A percentile compares a stretch with the other conserved stretches of the same genome.
These are phyloP conservation scores for Solen grandis DNA, from an alignment of 1,140 invertebrate genomes.

Conservation along the genomic window DNA sequence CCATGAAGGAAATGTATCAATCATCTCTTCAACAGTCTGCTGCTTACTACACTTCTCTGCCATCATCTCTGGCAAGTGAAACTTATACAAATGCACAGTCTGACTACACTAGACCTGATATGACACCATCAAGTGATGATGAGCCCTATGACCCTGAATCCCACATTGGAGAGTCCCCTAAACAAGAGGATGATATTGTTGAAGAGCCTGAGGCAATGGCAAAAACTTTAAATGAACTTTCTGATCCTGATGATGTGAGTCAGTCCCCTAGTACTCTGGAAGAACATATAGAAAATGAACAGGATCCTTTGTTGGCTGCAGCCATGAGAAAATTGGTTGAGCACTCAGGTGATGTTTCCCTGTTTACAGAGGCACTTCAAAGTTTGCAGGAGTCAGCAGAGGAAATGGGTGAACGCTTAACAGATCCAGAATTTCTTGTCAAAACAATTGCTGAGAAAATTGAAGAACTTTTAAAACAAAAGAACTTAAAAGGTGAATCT, in stretches of 20 bases:
- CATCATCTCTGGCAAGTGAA: no score
- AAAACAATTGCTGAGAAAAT: conserved; percentile 55
- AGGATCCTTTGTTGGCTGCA: conserved; percentile 30
- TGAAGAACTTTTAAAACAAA: conserved; percentile 16
- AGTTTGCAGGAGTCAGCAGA: conserved; percentile 43
- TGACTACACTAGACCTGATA: no score
- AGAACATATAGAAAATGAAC: background rate
- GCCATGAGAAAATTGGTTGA: conserved; percentile 53
- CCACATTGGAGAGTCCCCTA: background rate
- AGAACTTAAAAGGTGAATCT: conserved; percentile 1
- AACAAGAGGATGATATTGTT: conserved; percentile 23
- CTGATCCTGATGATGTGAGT: conserved; percentile 50
- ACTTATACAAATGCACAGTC: no score
- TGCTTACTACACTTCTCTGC: no score
- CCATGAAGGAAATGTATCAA: no score
- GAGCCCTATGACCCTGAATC: background rate
- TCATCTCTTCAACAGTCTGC: no score
- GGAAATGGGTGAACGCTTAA: conserved; percentile 38
- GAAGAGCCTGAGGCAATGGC: conserved; percentile 43
- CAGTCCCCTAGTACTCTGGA: conserved; percentile 19
- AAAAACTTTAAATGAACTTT: conserved; percentile 49
- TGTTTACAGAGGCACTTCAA: conserved; percentile 50
- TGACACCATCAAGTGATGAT: no score
- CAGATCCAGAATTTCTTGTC: conserved; percentile 47
- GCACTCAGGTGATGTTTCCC: conserved; percentile 41